Evolutionary conservation across 2,888 invertebrate genomes (phyloP).

Genomic region (Clanis bilineata): DNA sequence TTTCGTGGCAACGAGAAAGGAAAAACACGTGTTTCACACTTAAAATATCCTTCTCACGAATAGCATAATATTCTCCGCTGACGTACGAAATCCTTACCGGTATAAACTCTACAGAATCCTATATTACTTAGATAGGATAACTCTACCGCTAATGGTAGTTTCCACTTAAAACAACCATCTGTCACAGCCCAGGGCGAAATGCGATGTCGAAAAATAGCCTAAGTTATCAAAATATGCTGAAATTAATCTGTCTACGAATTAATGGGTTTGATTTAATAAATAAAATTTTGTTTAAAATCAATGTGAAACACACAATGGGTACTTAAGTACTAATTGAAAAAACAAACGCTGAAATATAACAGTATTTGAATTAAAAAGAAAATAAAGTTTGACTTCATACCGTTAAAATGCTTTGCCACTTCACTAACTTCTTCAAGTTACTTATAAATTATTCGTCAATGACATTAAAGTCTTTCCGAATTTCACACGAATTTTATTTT

Average conservation of each 20-base stretch:
- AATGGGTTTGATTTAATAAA: too few species aligned
- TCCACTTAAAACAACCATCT: not conserved
- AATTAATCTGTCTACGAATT: not conserved
- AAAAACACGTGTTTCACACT: too few species aligned
- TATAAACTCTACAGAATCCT: not conserved
- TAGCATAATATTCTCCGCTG: not conserved
- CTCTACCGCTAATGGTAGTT: not conserved
- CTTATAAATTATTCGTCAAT: too few species aligned
- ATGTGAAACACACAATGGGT: too few species aligned
- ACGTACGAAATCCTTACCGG: not conserved
- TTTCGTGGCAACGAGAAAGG: too few species aligned
- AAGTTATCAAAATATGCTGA: not conserved
- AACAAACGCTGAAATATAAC: too few species aligned
- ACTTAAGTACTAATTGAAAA: too few species aligned
- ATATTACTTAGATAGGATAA: not conserved
- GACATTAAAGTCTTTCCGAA: not conserved
- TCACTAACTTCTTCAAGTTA: too few species aligned
- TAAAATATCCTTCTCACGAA: not conserved
- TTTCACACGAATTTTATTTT: not conserved
- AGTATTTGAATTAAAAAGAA: too few species aligned
- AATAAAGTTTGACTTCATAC: too few species aligned
- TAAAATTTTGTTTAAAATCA: too few species aligned
- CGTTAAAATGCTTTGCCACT: too few species aligned
- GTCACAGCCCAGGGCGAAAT: not conserved
- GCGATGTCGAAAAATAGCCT: not conserved